Evolutionary conservation across 2,888 invertebrate species (phyloP).

Genomic region (Ephialtes manifestator): DNA sequence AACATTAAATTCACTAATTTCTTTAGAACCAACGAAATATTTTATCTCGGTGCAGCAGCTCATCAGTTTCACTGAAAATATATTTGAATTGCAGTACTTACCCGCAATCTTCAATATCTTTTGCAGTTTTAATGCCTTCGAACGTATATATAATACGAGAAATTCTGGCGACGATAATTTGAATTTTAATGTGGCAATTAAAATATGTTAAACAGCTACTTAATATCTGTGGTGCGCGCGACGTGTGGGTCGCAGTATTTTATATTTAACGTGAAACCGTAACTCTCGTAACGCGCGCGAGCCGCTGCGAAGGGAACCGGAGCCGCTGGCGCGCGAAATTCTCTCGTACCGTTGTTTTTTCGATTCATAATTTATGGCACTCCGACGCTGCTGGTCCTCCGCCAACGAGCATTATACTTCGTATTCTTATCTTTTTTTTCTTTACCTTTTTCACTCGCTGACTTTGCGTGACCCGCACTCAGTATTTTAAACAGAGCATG

Average conservation of each 20-base stretch:
- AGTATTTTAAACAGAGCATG: neutral
- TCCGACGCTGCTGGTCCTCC: constrained; percentile 66
- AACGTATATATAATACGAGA: constrained; percentile 20
- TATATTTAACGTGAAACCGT: constrained; percentile 83
- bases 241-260: constrained; percentile 79
- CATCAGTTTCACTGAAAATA: neutral
- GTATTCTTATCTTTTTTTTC: constrained; percentile 29
- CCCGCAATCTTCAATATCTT: neutral
- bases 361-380: constrained; percentile 71
- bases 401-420: constrained; percentile 29
- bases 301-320: neutral
- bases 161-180: constrained; percentile 70
- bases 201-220: constrained; percentile 83
- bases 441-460: constrained; percentile 20
- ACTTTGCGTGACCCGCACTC: constrained; percentile 31
- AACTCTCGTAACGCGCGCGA: constrained; percentile 76
- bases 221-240: constrained; percentile 74
- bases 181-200: constrained; percentile 82
- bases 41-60: neutral
- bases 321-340: constrained; percentile 30
- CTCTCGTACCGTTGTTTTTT: constrained; percentile 62
- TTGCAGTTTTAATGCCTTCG: constrained; percentile 2
- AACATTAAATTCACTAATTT: no score
- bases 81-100: neutral
- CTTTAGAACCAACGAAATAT: no score